phyloP scores from a whole-genome alignment of 1,140 invertebrate genomes.

The Ericerus pela region DNA sequence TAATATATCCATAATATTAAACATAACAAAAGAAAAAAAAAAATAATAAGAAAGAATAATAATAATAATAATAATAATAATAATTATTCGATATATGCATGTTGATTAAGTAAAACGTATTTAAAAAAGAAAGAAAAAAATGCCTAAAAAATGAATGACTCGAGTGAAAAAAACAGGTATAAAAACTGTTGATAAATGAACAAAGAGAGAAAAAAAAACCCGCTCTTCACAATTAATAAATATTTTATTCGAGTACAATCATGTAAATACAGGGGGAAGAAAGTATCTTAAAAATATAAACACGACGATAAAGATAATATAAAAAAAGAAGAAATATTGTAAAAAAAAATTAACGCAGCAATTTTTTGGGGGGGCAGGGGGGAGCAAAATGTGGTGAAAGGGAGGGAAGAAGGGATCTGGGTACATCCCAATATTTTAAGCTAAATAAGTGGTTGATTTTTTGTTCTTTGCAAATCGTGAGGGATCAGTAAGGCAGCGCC shows the following conservation, averaged over 20 bases:
- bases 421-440: no score
- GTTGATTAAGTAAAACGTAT: neutral
- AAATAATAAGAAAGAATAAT: no score
- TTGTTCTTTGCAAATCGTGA: no score
- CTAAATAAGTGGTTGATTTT: no score
- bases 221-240: neutral
- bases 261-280: neutral
- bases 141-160: neutral
- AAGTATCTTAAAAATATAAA: neutral
- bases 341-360: no score
- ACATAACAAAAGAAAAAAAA: slow-evolving; percentile 6
- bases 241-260: neutral
- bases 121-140: neutral
- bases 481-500: no score
- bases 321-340: no score
- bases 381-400: no score
- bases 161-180: neutral
- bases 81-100: no score
- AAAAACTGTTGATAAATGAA: neutral
- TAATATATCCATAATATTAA: neutral
- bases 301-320: neutral
- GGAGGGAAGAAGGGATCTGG: no score
- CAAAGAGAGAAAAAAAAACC: neutral
- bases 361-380: no score
- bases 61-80: no score